Evolutionary conservation across 2,797 vertebrate genomes (phyloP).

Genomic region (Threskiornis aethiopicus): DNA sequence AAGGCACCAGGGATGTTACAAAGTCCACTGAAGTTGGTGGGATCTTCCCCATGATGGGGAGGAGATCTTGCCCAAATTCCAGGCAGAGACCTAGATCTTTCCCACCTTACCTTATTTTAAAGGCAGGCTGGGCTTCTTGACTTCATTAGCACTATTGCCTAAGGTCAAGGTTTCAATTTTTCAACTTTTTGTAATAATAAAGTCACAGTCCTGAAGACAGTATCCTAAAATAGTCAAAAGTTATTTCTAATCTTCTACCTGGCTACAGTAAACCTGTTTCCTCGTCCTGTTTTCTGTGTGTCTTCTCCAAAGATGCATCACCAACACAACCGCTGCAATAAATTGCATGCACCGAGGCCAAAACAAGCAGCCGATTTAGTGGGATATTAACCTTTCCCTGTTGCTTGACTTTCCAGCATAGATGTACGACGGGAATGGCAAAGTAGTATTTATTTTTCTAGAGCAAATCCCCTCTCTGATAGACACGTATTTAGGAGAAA

Average conservation of each 20-base stretch:
- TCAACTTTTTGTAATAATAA: not conserved
- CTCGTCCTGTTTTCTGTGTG: not conserved
- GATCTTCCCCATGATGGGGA: not conserved
- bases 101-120: not conserved
- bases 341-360: fast-evolving
- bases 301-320: not conserved
- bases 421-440: not conserved
- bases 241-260: not conserved
- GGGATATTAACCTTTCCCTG: not conserved
- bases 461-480: not conserved
- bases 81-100: not conserved
- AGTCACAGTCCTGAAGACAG: not conserved
- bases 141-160: not conserved
- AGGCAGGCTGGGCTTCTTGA: not conserved
- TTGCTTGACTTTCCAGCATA: not conserved
- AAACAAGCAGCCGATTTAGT: not conserved
- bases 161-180: not conserved
- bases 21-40: not conserved
- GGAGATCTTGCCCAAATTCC: not conserved
- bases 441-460: not conserved
- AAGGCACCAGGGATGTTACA: not conserved
- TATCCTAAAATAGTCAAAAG: not conserved
- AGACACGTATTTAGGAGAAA: not conserved
- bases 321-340: not conserved
- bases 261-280: not conserved